These are phyloP conservation scores for Pterois miles DNA, from an alignment of 2,797 vertebrate genomes.

Conservation along the genomic window DNA sequence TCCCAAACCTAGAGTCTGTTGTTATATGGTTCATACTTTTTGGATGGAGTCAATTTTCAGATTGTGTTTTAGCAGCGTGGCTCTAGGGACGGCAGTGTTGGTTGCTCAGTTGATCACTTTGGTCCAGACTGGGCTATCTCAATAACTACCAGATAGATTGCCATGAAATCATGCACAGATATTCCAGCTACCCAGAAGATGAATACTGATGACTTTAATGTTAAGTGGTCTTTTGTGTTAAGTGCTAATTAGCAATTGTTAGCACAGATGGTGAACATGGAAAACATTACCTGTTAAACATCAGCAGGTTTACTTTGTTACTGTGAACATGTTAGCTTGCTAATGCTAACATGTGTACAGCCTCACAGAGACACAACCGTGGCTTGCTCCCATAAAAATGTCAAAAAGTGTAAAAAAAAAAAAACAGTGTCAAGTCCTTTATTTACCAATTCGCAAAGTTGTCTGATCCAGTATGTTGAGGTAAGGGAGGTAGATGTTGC, in stretches of 20 bases:
- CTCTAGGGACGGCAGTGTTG: too few species aligned
- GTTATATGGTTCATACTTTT: background rate
- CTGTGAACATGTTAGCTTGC: background rate
- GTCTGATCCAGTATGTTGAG: conserved; percentile 85
- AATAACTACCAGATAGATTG: background rate
- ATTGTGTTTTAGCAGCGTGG: too few species aligned
- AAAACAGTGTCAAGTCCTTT: background rate
- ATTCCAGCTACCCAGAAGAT: background rate
- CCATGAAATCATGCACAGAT: background rate
- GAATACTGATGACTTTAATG: background rate
- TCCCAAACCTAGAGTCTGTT: background rate
- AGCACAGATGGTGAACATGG: background rate
- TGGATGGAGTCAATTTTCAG: background rate
- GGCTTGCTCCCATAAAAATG: background rate
- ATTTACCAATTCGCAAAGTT: conserved; percentile 88
- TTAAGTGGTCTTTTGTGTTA: background rate
- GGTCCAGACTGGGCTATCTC: background rate
- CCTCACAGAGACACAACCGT: background rate
- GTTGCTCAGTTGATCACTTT: background rate
- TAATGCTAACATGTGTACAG: background rate
- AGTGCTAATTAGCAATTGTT: background rate
- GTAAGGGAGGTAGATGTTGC: conserved; percentile 91
- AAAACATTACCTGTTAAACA: background rate
- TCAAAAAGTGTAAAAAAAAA: background rate
- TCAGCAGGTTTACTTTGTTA: background rate